Conservation (phyloP, 2,888 invertebrate species). For the Melieria picta region DNA sequence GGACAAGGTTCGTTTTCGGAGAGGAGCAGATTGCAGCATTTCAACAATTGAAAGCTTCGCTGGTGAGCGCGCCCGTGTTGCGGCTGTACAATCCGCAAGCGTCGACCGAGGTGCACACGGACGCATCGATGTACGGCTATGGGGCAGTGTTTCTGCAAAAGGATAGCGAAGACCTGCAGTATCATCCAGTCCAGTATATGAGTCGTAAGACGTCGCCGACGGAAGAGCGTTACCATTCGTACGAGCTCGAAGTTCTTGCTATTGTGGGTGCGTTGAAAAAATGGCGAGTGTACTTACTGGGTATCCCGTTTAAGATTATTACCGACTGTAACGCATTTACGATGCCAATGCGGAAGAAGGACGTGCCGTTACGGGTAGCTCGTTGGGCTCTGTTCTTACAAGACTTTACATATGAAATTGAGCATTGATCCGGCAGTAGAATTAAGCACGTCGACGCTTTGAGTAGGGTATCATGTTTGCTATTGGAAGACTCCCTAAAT, state of each 20-base stretch:
- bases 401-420: conserved; percentile 38
- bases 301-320: conserved; percentile 1
- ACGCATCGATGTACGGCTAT: too few relatives aligned
- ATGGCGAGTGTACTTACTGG: too few relatives aligned
- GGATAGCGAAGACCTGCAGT: too few relatives aligned
- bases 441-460: conserved; percentile 42
- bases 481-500: conserved; percentile 25
- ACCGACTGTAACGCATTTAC: conserved; percentile 43
- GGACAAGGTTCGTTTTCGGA: neutral
- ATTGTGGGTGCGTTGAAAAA: too few relatives aligned
- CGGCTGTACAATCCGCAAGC: too few relatives aligned
- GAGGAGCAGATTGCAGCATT: neutral
- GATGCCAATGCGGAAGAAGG: conserved; percentile 36
- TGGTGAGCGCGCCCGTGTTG: too few relatives aligned
- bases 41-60: neutral
- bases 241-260: too few relatives aligned
- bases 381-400: conserved; percentile 40
- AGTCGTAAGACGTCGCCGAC: too few relatives aligned
- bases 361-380: conserved; percentile 36
- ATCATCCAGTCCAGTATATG: too few relatives aligned
- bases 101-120: too few relatives aligned
- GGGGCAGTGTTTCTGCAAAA: too few relatives aligned
- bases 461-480: conserved; percentile 34
- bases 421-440: conserved; percentile 36
- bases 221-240: too few relatives aligned